Conservation (phyloP, 2,113 vertebrate species). For the Trachemys scripta region DNA sequence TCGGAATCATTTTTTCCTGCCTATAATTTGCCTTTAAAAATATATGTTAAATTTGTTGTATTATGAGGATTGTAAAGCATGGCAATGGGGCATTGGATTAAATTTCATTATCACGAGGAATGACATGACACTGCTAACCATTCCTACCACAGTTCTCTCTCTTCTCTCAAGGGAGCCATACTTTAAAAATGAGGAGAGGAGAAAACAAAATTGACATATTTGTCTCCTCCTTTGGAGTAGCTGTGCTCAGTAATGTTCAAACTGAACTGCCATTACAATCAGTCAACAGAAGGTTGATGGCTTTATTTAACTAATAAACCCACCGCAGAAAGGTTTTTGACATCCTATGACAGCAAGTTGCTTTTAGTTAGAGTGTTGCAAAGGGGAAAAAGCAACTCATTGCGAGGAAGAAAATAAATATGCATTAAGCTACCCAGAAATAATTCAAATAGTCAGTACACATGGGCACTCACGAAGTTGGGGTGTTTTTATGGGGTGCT, state of each 20-base stretch:
- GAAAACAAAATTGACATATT: not conserved
- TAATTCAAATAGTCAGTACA: not conserved
- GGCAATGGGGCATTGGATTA: not conserved
- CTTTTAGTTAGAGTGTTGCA: not conserved
- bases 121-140: not conserved
- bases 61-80: not conserved
- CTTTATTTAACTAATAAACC: not conserved
- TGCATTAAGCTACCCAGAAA: not conserved
- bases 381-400: not conserved
- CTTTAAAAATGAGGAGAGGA: not conserved
- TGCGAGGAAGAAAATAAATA: not conserved
- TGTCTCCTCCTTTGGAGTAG: not conserved
- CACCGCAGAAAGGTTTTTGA: not conserved
- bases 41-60: not conserved
- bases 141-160: not conserved
- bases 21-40: not conserved
- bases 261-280: not conserved
- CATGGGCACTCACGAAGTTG: not conserved
- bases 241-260: not conserved
- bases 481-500: not conserved
- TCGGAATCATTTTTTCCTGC: not conserved
- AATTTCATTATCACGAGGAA: not conserved
- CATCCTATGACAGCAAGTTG: fast-evolving
- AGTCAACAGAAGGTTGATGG: not conserved
- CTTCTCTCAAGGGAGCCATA: not conserved